phyloP scores from a whole-genome alignment of 2,888 invertebrate species.

The Eugnorisma glareosa region DNA sequence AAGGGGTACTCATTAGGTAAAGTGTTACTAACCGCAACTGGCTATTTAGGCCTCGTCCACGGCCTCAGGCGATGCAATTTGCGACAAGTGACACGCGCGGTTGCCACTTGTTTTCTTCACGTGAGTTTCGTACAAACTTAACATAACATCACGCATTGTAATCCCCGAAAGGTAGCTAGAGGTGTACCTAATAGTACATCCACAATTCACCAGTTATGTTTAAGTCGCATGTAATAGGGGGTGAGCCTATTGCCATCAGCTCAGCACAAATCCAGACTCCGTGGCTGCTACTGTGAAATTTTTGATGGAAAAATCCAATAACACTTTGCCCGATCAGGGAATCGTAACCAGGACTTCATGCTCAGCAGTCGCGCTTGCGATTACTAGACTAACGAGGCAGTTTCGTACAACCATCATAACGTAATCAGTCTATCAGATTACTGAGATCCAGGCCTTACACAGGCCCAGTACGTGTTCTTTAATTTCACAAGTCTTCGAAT shows the following conservation, averaged over 20 bases:
- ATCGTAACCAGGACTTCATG: background rate
- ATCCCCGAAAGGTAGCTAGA: background rate
- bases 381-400: background rate
- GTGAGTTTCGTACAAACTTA: background rate
- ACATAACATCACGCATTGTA: background rate
- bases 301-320: background rate
- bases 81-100: background rate
- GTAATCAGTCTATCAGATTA: background rate
- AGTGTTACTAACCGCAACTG: conserved; percentile 48
- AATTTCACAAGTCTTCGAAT: background rate
- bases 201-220: background rate
- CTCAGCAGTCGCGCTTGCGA: background rate
- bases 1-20: conserved; percentile 53
- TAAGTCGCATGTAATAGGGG: background rate
- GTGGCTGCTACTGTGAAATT: background rate
- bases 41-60: background rate
- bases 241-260: background rate
- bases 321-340: background rate
- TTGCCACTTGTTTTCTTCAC: background rate
- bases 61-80: background rate
- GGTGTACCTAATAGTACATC: background rate
- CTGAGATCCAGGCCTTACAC: background rate
- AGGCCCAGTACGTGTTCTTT: too few relatives aligned
- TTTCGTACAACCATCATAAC: background rate
- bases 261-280: background rate